Percentiles rank a stretch among this genome's conserved stretches.
phyloP scores from a whole-genome alignment of 2,888 invertebrate genomes.

The Amblyjoppa proteus region DNA sequence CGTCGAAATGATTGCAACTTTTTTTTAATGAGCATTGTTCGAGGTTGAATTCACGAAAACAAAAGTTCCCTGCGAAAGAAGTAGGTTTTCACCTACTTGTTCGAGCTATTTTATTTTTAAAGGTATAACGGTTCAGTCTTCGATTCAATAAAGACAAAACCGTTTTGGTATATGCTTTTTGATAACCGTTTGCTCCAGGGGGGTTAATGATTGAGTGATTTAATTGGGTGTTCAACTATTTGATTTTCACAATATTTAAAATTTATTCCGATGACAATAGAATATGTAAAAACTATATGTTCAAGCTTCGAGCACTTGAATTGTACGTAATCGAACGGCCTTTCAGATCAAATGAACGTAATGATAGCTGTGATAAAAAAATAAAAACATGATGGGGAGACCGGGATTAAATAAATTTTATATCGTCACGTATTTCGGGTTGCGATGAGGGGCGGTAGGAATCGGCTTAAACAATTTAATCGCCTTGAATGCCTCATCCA shows the following conservation, averaged over 20 bases:
- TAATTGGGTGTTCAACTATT: background rate
- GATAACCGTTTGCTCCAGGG: too few relatives aligned
- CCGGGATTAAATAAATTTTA: background rate
- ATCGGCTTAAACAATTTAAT: slow-evolving; percentile 6
- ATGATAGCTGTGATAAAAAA: background rate
- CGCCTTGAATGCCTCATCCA: background rate
- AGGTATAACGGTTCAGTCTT: background rate
- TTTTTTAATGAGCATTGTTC: slow-evolving; percentile 15
- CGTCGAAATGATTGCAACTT: background rate
- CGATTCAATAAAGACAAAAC: background rate
- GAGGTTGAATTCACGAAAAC: slow-evolving; percentile 20
- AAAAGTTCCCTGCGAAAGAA: slow-evolving; percentile 4
- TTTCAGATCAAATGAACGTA: background rate
- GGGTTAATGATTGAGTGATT: background rate
- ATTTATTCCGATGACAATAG: background rate
- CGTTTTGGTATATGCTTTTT: background rate
- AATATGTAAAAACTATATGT: background rate
- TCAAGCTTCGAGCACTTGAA: background rate
- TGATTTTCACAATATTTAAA: background rate
- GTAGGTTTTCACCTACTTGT: background rate
- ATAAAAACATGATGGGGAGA: background rate
- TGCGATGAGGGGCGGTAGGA: background rate
- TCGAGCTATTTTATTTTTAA: background rate
- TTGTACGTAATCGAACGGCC: background rate
- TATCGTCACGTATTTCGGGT: background rate